A percentile compares a stretch with the other conserved stretches of the same genome.
These are phyloP conservation scores for Plumapathes pennacea DNA, from an alignment of 92 coral and sea anemone species.

Conservation along the genomic window DNA sequence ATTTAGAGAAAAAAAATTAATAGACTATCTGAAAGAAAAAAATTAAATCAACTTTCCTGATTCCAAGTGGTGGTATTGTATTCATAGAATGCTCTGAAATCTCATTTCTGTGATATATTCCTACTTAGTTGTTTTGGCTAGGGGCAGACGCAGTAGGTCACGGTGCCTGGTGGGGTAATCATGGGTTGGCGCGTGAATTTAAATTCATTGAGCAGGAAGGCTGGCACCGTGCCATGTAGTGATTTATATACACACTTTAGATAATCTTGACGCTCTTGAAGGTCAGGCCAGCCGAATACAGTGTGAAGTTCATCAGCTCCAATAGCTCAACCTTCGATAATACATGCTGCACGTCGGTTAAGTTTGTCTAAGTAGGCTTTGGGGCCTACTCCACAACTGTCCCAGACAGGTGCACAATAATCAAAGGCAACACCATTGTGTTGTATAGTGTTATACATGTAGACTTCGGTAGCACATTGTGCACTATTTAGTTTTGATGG, in stretches of 20 bases:
- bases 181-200: too few relatives aligned
- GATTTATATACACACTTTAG: conserved; percentile 9
- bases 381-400: conserved; percentile 45
- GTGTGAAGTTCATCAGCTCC: conserved; percentile 3
- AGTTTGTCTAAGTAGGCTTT: conserved; percentile 36
- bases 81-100: too few relatives aligned
- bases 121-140: too few relatives aligned
- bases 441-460: conserved; percentile 20
- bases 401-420: conserved; percentile 49
- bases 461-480: conserved; percentile 23
- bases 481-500: too few relatives aligned
- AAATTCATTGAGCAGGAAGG: conserved; percentile 16
- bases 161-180: too few relatives aligned
- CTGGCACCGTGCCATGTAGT: neutral
- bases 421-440: conserved; percentile 28
- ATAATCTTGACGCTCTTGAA: conserved; percentile 31
- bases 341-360: conserved; percentile 54
- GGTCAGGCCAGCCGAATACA: conserved; percentile 32
- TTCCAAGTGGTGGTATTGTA: too few relatives aligned
- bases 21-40: too few relatives aligned
- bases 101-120: too few relatives aligned
- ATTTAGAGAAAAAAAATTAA: too few relatives aligned
- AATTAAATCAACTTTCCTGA: too few relatives aligned
- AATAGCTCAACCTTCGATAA: conserved; percentile 33
- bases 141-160: too few relatives aligned